A percentile compares a stretch with the other conserved stretches of the same genome.
phyloP scores from a whole-genome alignment of 2,113 vertebrate genomes.

The Phasianus colchicus region DNA sequence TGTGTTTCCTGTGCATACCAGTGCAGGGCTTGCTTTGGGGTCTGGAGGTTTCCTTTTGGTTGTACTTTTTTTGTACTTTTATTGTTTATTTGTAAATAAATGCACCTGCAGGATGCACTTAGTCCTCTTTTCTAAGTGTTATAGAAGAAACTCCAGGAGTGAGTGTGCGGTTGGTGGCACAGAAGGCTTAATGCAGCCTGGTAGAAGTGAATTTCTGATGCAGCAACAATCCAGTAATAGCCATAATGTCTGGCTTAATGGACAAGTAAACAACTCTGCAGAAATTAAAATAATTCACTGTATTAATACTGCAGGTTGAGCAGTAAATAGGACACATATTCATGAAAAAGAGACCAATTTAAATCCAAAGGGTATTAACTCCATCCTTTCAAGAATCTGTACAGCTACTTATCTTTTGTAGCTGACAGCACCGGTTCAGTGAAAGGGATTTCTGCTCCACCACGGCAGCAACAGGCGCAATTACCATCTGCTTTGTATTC shows the following conservation, averaged over 20 bases:
- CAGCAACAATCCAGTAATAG: not conserved
- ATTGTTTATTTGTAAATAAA: not conserved
- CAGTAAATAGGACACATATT: not conserved
- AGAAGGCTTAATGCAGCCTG: not conserved
- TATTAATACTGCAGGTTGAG: not conserved
- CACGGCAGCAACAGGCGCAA: no score
- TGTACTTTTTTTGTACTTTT: not conserved
- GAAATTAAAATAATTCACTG: not conserved
- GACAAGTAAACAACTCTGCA: not conserved
- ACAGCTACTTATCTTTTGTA: not conserved
- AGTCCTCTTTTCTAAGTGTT: not conserved
- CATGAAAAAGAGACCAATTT: not conserved
- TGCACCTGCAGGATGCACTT: not conserved
- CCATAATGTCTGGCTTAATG: not conserved
- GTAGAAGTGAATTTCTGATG: not conserved
- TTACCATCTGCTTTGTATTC: not conserved
- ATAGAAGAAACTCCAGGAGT: not conserved
- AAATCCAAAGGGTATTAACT: not conserved
- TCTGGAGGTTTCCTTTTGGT: not conserved
- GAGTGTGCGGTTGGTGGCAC: not conserved
- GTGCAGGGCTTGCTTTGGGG: not conserved
- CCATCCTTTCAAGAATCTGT: not conserved
- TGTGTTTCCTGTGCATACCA: accelerated
- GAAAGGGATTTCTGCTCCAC: not conserved
- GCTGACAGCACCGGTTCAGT: not conserved